phyloP scores from a whole-genome alignment of 2,113 vertebrate species.

The Syrmaticus mikado region DNA sequence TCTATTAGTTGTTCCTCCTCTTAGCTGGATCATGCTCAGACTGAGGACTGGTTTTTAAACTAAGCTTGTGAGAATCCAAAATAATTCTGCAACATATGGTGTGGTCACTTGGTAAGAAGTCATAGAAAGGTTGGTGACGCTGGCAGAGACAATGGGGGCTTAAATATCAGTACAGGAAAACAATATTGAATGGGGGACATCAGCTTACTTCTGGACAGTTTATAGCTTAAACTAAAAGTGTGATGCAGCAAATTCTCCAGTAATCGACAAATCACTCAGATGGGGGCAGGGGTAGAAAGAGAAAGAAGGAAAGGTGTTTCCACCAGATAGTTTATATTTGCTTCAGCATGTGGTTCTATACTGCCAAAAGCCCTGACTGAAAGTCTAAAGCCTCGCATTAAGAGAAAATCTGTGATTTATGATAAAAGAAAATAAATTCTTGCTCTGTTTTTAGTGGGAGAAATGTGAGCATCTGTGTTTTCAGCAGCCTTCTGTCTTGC shows the following conservation, averaged over 20 bases:
- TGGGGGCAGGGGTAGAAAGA: background rate
- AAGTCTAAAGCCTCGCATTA: background rate
- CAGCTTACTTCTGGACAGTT: background rate
- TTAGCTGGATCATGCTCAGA: background rate
- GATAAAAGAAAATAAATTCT: conserved; percentile 10
- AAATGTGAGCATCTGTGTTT: conserved; percentile 56
- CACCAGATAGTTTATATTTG: background rate
- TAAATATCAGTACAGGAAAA: background rate
- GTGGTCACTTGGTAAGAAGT: background rate
- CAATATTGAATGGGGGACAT: background rate
- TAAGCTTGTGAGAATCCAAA: background rate
- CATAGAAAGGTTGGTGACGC: background rate
- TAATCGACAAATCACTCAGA: conserved; percentile 15
- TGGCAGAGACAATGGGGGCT: background rate
- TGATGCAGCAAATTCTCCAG: conserved; percentile 9
- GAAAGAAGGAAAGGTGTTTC: background rate
- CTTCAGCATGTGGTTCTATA: background rate
- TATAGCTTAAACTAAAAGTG: background rate
- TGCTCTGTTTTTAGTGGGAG: background rate
- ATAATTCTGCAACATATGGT: background rate
- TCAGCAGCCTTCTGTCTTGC: conserved; percentile 21
- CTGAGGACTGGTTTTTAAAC: conserved; percentile 14
- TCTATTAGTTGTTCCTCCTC: background rate
- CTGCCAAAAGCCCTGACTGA: background rate
- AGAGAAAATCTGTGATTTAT: background rate